These are phyloP conservation scores for Matsumyia berberina DNA, from an alignment of 2,888 invertebrate genomes.

Conservation along the genomic window DNA sequence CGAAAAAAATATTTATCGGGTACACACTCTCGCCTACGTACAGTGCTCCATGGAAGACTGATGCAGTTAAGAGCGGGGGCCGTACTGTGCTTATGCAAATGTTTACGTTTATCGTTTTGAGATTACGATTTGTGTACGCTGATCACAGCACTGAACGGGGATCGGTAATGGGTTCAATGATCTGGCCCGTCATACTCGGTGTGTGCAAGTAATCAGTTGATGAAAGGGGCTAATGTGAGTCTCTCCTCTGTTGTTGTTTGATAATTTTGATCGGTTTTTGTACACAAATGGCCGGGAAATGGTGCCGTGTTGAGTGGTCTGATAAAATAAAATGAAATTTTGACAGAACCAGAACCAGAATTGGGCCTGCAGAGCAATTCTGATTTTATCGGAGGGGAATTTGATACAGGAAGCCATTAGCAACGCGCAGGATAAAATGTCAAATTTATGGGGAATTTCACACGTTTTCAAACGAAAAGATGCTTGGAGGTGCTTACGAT, in stretches of 20 bases:
- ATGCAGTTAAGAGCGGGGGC: constrained; percentile 11
- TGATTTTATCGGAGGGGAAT: constrained; percentile 15
- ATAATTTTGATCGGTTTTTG: constrained; percentile 13
- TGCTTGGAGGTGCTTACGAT: background rate
- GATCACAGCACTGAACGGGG: constrained; percentile 25
- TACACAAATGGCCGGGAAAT: too few relatives aligned
- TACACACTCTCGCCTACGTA: background rate
- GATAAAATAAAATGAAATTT: constrained; percentile 2
- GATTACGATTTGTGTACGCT: constrained; percentile 52
- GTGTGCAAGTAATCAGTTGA: constrained; percentile 1
- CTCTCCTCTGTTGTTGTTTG: constrained; percentile 4
- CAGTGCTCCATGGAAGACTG: background rate
- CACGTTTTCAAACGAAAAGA: constrained; percentile 6
- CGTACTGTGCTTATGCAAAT: constrained; percentile 37
- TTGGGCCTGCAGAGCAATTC: background rate
- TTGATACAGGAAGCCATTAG: background rate
- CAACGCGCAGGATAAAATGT: background rate
- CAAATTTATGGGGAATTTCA: constrained; percentile 3
- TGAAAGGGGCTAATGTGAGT: background rate
- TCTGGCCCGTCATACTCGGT: constrained; percentile 1
- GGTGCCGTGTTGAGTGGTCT: too few relatives aligned
- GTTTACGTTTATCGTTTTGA: constrained; percentile 43
- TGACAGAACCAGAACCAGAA: background rate
- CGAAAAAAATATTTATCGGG: constrained; percentile 40
- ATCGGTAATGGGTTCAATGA: constrained; percentile 49